A percentile compares a stretch with the other conserved stretches of the same genome.
phyloP scores from a whole-genome alignment of 2,797 vertebrate species.

The Melanotaenia pygmaea region DNA sequence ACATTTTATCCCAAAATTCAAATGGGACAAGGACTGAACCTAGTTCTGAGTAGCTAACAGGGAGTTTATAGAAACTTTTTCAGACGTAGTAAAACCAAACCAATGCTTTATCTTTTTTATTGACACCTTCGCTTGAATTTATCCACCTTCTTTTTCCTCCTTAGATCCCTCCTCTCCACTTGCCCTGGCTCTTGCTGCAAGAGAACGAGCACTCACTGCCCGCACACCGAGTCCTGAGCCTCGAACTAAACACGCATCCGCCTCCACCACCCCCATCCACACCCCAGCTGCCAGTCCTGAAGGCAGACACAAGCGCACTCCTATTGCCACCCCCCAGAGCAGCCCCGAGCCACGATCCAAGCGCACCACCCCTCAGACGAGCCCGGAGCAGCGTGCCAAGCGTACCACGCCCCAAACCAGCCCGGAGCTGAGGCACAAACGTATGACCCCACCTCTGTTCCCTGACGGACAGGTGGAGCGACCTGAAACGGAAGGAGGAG shows the following conservation, averaged over 20 bases:
- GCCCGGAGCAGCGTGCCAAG: constrained; percentile 75
- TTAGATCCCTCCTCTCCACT: constrained; percentile 94
- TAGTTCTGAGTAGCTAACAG: no score
- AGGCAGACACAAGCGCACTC: constrained; percentile 81
- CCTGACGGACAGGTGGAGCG: constrained; percentile 87
- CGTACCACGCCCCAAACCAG: constrained; percentile 79
- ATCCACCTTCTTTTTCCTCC: neutral
- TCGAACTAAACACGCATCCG: constrained; percentile 68
- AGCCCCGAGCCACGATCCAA: constrained; percentile 78
- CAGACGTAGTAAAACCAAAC: no score
- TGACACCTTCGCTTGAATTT: no score
- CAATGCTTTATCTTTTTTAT: no score
- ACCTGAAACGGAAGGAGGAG: constrained; percentile 86
- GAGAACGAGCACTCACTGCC: constrained; percentile 92
- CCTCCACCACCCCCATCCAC: constrained; percentile 74
- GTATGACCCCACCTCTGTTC: constrained; percentile 72
- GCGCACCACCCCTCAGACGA: constrained; percentile 76
- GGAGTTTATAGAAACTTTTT: no score
- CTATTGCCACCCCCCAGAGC: constrained; percentile 73
- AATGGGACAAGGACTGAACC: no score
- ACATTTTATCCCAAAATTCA: no score
- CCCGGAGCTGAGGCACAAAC: constrained; percentile 86
- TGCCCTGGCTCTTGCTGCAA: constrained; percentile 95
- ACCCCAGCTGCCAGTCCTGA: constrained; percentile 85
- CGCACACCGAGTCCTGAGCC: constrained; percentile 81